Evolutionary conservation across 2,797 vertebrate genomes (phyloP).

Genomic region (Falco cherrug): DNA sequence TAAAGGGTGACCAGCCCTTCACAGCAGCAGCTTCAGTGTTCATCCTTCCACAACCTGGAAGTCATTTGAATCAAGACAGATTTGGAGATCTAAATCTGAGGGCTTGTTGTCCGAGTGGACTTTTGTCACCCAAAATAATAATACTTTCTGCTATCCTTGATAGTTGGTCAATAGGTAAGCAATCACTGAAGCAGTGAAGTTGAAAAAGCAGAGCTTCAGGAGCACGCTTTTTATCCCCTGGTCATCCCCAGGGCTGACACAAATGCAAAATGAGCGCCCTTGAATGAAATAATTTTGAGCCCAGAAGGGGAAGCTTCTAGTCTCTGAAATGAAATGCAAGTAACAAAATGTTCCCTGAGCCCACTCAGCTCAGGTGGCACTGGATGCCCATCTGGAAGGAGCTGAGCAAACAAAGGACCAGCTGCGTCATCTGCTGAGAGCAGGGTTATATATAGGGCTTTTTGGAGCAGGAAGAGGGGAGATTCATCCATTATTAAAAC

Average conservation of each 20-base stretch:
- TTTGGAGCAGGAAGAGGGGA: slow-evolving; percentile 42
- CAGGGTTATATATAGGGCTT: slow-evolving; percentile 1
- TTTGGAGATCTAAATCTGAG: neutral
- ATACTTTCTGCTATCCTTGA: neutral
- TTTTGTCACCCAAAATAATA: neutral
- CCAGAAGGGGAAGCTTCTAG: neutral
- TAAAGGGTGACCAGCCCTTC: neutral
- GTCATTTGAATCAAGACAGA: neutral
- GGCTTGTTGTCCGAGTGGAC: neutral
- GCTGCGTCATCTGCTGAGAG: neutral
- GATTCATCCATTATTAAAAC: slow-evolving; percentile 72
- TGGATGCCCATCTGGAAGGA: neutral
- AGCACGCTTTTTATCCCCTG: neutral
- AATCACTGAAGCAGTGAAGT: neutral
- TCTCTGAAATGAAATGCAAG: slow-evolving; percentile 2
- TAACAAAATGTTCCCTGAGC: neutral
- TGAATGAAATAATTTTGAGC: neutral
- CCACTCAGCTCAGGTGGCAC: neutral
- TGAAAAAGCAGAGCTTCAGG: neutral
- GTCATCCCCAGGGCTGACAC: neutral
- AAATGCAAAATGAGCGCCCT: neutral
- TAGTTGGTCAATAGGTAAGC: neutral
- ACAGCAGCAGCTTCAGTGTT: neutral
- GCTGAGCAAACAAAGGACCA: slow-evolving; percentile 46
- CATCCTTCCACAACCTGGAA: neutral